Conservation (phyloP, 2,113 vertebrate genomes). For the Ginglymostoma cirratum region DNA sequence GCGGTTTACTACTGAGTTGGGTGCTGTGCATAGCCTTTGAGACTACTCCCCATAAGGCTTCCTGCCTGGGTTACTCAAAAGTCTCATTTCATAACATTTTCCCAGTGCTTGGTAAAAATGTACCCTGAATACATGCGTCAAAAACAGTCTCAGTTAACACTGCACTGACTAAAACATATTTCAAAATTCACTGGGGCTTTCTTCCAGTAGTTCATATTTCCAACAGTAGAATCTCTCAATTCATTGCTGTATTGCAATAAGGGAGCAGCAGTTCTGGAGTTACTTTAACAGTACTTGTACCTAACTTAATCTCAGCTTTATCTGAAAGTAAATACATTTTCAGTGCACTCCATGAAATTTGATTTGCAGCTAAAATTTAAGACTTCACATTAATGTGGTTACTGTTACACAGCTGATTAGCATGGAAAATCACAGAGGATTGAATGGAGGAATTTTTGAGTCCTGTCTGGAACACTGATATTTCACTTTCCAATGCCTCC, state of each 20-base stretch:
- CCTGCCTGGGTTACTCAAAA: not conserved
- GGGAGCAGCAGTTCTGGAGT: not conserved
- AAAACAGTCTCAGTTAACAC: not conserved
- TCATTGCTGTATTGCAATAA: not conserved
- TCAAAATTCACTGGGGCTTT: not conserved
- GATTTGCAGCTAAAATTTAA: not conserved
- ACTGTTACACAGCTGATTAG: not conserved
- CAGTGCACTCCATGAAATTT: not conserved
- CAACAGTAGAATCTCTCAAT: not conserved
- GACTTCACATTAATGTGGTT: not conserved
- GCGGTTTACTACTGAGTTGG: not conserved
- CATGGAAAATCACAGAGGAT: not conserved
- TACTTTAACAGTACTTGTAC: not conserved
- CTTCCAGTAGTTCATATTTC: not conserved
- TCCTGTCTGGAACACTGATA: not conserved
- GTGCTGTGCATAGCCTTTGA: not conserved
- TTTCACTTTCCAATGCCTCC: not conserved
- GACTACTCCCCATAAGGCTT: too few species aligned
- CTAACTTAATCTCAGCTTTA: not conserved
- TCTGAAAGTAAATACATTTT: slow-evolving; percentile 4
- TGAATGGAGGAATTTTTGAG: not conserved
- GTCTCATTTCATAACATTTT: not conserved
- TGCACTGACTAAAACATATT: not conserved
- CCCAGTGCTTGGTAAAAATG: not conserved
- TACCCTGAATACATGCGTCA: not conserved